Percentiles rank a stretch among this genome's conserved stretches.
phyloP scores from a whole-genome alignment of 1,140 invertebrate genomes.

The Drosophila hydei region DNA sequence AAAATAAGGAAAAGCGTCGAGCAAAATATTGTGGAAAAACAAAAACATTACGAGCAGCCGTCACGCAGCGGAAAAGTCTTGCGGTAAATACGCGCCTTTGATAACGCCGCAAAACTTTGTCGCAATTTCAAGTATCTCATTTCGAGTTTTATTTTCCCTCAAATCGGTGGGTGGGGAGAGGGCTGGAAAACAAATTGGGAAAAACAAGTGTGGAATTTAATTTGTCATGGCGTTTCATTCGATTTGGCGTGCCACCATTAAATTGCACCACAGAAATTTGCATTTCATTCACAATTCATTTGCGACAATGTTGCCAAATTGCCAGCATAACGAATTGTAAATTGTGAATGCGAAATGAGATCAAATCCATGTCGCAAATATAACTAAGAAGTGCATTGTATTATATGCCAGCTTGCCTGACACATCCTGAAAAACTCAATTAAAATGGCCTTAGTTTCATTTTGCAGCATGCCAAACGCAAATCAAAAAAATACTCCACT shows the following conservation, averaged over 20 bases:
- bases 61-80: conserved; percentile 26
- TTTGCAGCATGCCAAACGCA: conserved; percentile 60
- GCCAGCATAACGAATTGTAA: conserved; percentile 29
- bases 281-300: conserved; percentile 48
- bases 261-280: conserved; percentile 40
- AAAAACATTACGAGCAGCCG: conserved; percentile 68
- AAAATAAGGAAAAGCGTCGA: conserved; percentile 21
- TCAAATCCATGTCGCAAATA: conserved; percentile 70
- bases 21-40: conserved; percentile 57
- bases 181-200: conserved; percentile 5
- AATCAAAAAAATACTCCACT: conserved; percentile 38
- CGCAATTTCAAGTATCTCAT: conserved; percentile 9
- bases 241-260: conserved; percentile 13
- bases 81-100: conserved; percentile 41
- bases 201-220: conserved; percentile 25
- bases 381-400: conserved; percentile 62
- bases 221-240: conserved; percentile 7
- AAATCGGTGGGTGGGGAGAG: neutral
- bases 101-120: conserved; percentile 35
- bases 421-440: conserved; percentile 74
- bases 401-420: conserved; percentile 54
- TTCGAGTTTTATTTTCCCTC: neutral
- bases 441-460: conserved; percentile 77
- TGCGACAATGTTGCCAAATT: conserved; percentile 48
- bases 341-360: conserved; percentile 49